phyloP scores from a whole-genome alignment of 2,113 vertebrate genomes.

The Grammomys dolichurus region DNA sequence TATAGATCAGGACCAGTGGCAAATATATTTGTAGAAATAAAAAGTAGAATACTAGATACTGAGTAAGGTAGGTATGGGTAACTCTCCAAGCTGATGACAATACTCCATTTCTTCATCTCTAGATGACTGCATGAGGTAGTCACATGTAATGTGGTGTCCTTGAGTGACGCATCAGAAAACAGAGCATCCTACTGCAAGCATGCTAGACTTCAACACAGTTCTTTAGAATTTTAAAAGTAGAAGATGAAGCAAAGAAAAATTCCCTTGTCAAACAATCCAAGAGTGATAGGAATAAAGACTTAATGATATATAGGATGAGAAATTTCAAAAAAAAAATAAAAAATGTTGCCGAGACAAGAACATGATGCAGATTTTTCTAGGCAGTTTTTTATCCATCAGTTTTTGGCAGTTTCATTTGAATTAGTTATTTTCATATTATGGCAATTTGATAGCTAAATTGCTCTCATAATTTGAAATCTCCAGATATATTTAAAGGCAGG shows the following conservation, averaged over 20 bases:
- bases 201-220: neutral
- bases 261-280: conserved; percentile 53
- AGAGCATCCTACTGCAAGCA: neutral
- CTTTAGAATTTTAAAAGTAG: conserved; percentile 28
- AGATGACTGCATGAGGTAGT: neutral
- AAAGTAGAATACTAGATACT: neutral
- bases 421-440: conserved; percentile 76
- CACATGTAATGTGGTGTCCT: neutral
- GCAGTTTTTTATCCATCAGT: conserved; percentile 61
- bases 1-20: neutral
- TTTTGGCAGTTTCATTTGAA: conserved; percentile 66
- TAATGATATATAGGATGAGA: conserved; percentile 66
- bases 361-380: conserved; percentile 44
- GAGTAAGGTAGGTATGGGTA: neutral
- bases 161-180: neutral
- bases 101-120: neutral
- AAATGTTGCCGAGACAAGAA: conserved; percentile 60
- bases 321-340: conserved; percentile 35
- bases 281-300: conserved; percentile 70
- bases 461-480: conserved; percentile 72
- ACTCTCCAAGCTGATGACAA: neutral
- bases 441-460: conserved; percentile 79
- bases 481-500: conserved; percentile 76
- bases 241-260: conserved; percentile 35
- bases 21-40: neutral